Base-by-base conservation (phyloP, 2,113 vertebrate genomes). In the Phycodurus eques region DNA sequence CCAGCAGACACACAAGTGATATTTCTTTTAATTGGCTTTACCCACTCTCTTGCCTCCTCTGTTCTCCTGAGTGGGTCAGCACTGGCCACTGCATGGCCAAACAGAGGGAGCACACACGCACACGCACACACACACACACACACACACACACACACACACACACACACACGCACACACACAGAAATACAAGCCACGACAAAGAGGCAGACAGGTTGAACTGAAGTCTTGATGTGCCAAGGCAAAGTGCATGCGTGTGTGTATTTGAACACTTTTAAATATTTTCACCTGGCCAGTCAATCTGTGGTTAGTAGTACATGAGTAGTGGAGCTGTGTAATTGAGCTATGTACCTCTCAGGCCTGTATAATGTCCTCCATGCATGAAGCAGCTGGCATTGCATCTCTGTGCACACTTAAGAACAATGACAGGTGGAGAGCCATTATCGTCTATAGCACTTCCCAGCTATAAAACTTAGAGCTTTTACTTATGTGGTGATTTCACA, bases 1-100 rank as follows among this genome's bases (percentile, higher is more conserved):
- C 91, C 85, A 87, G 88, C 87, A 85, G 84, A 88, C 79, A 78
- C 85, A 89, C 82, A 90, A 93, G 91, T 93, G 92, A 92, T 92
- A 89, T 92, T 91, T 88, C 89, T 87, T 93, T 93, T 94, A 93
- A 94, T 93, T 94, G 92, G 90, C 90, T 91, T 84, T 87, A 27
- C 82, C 87, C 81, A 76, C 85, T 88, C 85, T 79, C 87, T 82
- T 81, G 80, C 72, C 73, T 83, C 77, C 65, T 82, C 85, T 86
- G 67, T 74, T 80, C 78, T 82, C 76, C 71, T 82, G 88, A 83
- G 72, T 86, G 83, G 91, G 93, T 92, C 88, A 90, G 88, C 67
- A 56, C 64, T 54, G 75, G 89, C 90, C 89, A 77, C 84, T 73
- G 84, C 71, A 77, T 80, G 86, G 87, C 80, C 88, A 67, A 77